These are phyloP conservation scores for Amiota communis DNA, from an alignment of 2,888 invertebrate species.

Conservation along the genomic window DNA sequence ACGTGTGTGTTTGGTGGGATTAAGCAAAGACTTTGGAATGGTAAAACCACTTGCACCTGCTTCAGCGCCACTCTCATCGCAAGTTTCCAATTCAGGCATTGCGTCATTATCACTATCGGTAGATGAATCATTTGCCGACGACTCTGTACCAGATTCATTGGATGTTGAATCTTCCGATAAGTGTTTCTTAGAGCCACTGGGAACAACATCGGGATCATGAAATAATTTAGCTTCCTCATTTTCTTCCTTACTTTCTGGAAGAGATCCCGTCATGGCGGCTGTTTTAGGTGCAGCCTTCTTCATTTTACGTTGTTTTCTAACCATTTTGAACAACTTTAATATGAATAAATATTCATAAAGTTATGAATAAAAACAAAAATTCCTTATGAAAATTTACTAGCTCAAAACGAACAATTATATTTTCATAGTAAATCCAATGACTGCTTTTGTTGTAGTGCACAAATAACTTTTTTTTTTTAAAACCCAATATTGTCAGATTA, in stretches of 20 bases:
- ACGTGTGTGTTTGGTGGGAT: constrained; percentile 41
- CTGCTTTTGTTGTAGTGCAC: no score
- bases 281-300: constrained; percentile 1
- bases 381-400: no score
- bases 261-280: not conserved
- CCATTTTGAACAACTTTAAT: not conserved
- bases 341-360: no score
- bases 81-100: constrained; percentile 6
- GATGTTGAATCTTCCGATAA: constrained; percentile 7
- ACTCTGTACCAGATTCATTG: not conserved
- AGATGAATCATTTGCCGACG: not conserved
- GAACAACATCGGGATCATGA: no score
- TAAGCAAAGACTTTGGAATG: not conserved
- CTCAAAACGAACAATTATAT: no score
- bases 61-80: not conserved
- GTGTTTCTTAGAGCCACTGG: not conserved
- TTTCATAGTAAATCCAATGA: no score
- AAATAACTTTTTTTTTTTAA: no score
- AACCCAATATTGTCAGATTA: no score
- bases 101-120: not conserved
- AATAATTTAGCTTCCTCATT: no score
- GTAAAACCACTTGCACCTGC: not conserved
- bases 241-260: no score
- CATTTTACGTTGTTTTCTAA: constrained; percentile 14
- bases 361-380: no score